Percentiles rank a stretch among this genome's conserved stretches.
Conservation (phyloP, 1,140 invertebrate species). For the Sogatella furcifera region DNA sequence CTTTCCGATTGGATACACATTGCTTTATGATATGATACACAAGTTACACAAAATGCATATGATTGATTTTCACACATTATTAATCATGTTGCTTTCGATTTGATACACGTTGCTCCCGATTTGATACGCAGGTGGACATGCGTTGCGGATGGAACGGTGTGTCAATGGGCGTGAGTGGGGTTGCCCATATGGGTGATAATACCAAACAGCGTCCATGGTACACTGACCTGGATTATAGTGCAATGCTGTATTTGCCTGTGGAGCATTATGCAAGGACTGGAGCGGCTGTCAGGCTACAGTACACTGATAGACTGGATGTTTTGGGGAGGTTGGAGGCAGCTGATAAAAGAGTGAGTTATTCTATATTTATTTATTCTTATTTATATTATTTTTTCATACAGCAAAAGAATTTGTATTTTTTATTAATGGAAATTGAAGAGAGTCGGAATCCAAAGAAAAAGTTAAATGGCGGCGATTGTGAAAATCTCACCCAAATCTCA, state of each 20-base stretch:
- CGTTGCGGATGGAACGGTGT: slow-evolving; percentile 60
- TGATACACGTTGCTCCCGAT: not conserved
- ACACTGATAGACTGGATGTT: slow-evolving; percentile 48
- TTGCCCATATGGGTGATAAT: slow-evolving; percentile 14
- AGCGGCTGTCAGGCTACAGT: slow-evolving; percentile 53
- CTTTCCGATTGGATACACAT: too few species aligned
- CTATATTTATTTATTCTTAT: too few species aligned
- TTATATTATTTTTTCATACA: too few species aligned
- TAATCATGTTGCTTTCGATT: not conserved
- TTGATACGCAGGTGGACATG: slow-evolving; percentile 47
- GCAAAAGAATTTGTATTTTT: too few species aligned
- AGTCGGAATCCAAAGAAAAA: too few species aligned
- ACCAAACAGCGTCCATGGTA: slow-evolving; percentile 10
- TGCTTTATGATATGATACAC: too few species aligned
- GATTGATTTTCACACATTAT: not conserved
- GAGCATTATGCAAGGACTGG: slow-evolving; percentile 62
- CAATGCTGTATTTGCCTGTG: slow-evolving; percentile 61
- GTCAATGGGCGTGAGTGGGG: slow-evolving; percentile 53
- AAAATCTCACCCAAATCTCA: too few species aligned
- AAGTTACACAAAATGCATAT: not conserved
- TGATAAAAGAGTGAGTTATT: slow-evolving; percentile 44
- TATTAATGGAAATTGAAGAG: too few species aligned
- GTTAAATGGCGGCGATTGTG: too few species aligned
- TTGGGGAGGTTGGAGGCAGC: slow-evolving; percentile 46
- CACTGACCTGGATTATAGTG: slow-evolving; percentile 58